Percentiles rank a stretch among this genome's conserved stretches.
phyloP scores from a whole-genome alignment of 2,888 invertebrate genomes.

The Aphrophora alni region DNA sequence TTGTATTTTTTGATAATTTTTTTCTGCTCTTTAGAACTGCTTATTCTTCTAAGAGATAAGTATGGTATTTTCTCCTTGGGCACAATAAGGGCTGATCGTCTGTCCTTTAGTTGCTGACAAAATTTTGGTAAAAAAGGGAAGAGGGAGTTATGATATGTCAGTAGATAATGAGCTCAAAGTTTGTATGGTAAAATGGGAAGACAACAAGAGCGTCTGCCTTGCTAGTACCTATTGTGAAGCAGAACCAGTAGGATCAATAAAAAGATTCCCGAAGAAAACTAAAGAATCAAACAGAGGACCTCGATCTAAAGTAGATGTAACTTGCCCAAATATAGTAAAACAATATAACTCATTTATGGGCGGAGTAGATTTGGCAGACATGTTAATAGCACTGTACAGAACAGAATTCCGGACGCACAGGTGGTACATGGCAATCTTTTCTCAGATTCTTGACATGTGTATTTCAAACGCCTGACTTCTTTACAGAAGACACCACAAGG shows the following conservation, averaged over 20 bases:
- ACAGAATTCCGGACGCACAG: no score
- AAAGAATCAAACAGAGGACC: no score
- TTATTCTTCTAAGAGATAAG: conserved; percentile 38
- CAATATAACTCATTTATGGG: conserved; percentile 12
- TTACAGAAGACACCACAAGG: conserved; percentile 21
- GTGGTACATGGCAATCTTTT: no score
- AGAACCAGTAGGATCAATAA: conserved; percentile 35
- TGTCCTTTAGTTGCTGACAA: conserved; percentile 41
- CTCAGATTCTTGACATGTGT: conserved; percentile 28
- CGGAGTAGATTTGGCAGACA: no score
- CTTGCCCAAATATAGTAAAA: conserved; percentile 23
- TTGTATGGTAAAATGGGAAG: no score
- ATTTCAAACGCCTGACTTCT: conserved; percentile 27
- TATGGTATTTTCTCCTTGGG: conserved; percentile 41
- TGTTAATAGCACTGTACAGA: conserved; percentile 4
- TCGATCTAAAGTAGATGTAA: no score
- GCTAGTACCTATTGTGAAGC: no score
- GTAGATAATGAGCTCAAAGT: no score
- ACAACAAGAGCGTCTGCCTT: no score
- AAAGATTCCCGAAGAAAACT: no score
- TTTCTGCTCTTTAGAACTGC: conserved; percentile 38
- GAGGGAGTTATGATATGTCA: conserved; percentile 42
- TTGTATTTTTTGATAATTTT: conserved; percentile 50
- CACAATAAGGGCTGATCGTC: conserved; percentile 37
- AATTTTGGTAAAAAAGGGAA: conserved; percentile 35